Base-by-base conservation (phyloP, 2,888 invertebrate species). In the Andrena praecox region DNA sequence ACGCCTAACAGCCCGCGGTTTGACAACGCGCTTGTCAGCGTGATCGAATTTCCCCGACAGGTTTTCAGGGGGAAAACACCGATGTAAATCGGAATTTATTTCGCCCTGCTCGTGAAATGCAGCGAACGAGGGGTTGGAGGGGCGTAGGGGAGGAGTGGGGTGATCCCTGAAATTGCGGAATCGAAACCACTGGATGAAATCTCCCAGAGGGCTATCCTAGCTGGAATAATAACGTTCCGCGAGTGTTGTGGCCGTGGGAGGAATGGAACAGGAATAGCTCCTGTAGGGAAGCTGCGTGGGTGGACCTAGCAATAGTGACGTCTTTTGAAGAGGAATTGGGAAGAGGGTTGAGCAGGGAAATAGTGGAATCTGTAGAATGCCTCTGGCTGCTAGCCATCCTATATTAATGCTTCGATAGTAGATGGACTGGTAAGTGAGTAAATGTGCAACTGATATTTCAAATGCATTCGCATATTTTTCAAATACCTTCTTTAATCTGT, bases 71-170 rank as follows among this genome's bases (percentile, higher is more conserved):
- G 64, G 59, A 24, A 72, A 80, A 80, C 56, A 59, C 42, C 70
- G 59, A 62, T 80, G 80, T 67, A 80, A 80, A 80, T 80, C 64
- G 59, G 71, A 77, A 70, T 77, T 77, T 77, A 71, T 71, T 77
- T 71, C 63, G 24, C 10, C 20, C 56, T 24, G 24, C 56, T 10
- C 56, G 56, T 24, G 56, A 56, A 20, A 56, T 12, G 10, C 56
- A 27, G 12, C 59, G 33, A n/a, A 42, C 27, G 6, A 54, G 52
- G 12, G 52, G 54, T 33, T 33, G 68, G 24, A 33, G 42, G 54
- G 16, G 56, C 52, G 24, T n/a, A 70, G 71, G 54, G 48, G 31
- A 42, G 42, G 42, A 42, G 16, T 10, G n/a, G 64, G 64, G 59
- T 12, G 59, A 77, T 66, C 64, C 56, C 56, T 6, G 59, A 70